phyloP scores from a whole-genome alignment of 2,888 invertebrate genomes.

The Anticlea derivata region DNA sequence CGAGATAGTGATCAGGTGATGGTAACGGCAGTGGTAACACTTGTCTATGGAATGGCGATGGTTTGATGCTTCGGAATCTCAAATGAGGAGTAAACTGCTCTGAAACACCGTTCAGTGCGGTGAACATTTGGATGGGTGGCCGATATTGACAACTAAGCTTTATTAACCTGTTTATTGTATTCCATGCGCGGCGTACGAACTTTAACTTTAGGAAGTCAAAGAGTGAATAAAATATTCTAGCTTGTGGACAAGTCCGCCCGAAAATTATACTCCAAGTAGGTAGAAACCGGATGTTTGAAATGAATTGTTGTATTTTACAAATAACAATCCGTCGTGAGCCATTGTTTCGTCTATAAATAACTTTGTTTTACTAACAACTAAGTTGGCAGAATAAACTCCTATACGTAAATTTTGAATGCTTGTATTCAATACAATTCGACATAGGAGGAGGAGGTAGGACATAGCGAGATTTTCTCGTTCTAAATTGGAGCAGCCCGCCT shows the following conservation, averaged over 20 bases:
- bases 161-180: too few species aligned
- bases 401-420: too few species aligned
- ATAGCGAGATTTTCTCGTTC: too few species aligned
- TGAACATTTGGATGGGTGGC: too few species aligned
- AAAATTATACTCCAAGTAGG: conserved; percentile 1
- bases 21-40: conserved; percentile 34
- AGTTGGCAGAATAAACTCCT: conserved; percentile 1
- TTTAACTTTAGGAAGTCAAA: too few species aligned
- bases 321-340: conserved; percentile 27
- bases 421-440: too few species aligned
- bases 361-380: conserved; percentile 22
- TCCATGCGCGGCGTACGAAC: too few species aligned
- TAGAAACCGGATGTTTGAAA: conserved; percentile 33
- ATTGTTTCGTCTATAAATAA: conserved; percentile 37
- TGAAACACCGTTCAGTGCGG: too few species aligned
- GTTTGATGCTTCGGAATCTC: conserved; percentile 11
- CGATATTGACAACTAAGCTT: too few species aligned
- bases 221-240: neutral
- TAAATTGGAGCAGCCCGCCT: too few species aligned
- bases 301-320: conserved; percentile 35
- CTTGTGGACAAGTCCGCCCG: neutral
- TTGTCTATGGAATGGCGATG: conserved; percentile 23
- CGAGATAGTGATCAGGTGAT: conserved; percentile 37
- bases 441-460: too few species aligned
- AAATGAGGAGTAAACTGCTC: neutral